Conservation (phyloP, 2,797 vertebrate species). For the Aselliscus stoliczkanus region DNA sequence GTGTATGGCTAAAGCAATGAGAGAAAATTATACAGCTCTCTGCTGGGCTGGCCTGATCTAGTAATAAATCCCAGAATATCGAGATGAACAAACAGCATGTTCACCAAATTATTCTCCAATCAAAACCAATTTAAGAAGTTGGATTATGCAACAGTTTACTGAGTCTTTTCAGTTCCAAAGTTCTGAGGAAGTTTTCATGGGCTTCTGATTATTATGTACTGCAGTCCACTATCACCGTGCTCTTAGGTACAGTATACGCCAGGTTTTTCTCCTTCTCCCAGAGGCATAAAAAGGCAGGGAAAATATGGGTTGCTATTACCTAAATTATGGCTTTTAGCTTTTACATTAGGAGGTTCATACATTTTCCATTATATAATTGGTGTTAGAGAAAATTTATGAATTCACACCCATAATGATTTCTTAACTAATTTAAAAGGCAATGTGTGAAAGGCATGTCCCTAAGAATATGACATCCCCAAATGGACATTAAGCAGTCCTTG, state of each 20-base stretch:
- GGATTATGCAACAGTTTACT: background rate
- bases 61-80: background rate
- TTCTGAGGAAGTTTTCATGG: background rate
- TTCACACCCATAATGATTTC: background rate
- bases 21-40: background rate
- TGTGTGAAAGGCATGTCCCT: background rate
- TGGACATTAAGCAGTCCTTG: background rate
- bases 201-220: background rate
- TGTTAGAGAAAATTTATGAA: conserved; percentile 15
- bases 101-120: background rate
- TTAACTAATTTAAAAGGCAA: conserved; percentile 35
- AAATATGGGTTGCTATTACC: background rate
- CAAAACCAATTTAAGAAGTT: background rate
- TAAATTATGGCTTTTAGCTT: conserved; percentile 16
- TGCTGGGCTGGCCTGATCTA: background rate
- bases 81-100: background rate
- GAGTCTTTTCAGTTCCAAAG: background rate
- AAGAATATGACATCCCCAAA: background rate
- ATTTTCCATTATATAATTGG: background rate
- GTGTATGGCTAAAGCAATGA: background rate
- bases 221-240: background rate
- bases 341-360: background rate
- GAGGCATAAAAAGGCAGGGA: conserved; percentile 2
- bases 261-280: background rate
- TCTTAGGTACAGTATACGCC: background rate